Base-by-base conservation (phyloP, 1,140 invertebrate species). In the Hyphantria cunea region DNA sequence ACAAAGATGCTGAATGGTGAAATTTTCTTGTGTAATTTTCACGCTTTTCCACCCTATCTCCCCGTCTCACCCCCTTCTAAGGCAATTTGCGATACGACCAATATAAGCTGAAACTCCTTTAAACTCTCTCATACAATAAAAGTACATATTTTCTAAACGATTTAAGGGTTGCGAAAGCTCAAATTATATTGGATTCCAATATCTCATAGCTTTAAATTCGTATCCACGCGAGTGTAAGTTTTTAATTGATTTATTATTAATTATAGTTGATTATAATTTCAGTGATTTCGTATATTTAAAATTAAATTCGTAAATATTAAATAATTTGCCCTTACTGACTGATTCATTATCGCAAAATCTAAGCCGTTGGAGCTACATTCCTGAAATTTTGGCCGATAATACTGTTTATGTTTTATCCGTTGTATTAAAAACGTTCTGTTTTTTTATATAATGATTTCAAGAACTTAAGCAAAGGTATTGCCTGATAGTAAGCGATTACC, bases 21-120 rank as follows among this genome's bases (percentile, higher is more conserved):
- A 89, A 90, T 86, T 90, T 90, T 90, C 87, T 90, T 87, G 83
- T 88, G 82, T 89, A 90, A 90, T 90, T 90, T 89, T 89, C 86
- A 78, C 86, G 76, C 78, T 83, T 78, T 78, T 81, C 79, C 79
- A 76, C 76, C 73, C 68, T 61, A 55, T 48, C 63, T 39, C 52
- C 49, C 54, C 39, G 25, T 15, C 0, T 25, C 10, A 32, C 44
- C 25, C 8, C 44, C 69, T 62, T 45, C 56, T 41, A 39, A 68
- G 76, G 78, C 74, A 82, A 79, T 81, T 78, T 72, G 49, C 42
- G 32, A 55, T 54, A 58, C 65, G 47, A 64, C 84, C 84, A 77
- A 53, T 52, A 1, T 71, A 66, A 12, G n/a, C 42, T 62, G 80
- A 79, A 59, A 77, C 56, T 55, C 68, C 45, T n/a, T 1, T 54